Conservation (phyloP, 2,888 invertebrate genomes). For the Cremastinae sp. region DNA sequence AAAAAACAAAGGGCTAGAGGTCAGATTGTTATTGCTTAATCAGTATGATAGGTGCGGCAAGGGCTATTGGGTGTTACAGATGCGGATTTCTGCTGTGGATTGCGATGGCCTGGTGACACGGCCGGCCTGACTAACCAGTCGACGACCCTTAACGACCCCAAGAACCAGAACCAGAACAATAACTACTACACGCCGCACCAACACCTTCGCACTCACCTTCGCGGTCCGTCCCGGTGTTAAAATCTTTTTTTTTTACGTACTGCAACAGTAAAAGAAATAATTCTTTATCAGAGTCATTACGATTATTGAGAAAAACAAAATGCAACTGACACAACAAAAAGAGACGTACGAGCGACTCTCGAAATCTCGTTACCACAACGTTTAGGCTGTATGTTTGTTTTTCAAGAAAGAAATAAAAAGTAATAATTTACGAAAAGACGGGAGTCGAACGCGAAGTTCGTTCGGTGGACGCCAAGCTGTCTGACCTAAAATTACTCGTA, state of each 20-base stretch:
- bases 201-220: slow-evolving; percentile 80
- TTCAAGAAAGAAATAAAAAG: no score
- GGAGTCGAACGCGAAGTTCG: slow-evolving; percentile 49
- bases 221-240: slow-evolving; percentile 77
- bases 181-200: slow-evolving; percentile 79
- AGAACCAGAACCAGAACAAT: slow-evolving; percentile 78
- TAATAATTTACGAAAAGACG: background rate
- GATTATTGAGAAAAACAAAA: slow-evolving; percentile 8
- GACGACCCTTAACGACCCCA: slow-evolving; percentile 74
- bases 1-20: slow-evolving; percentile 48
- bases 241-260: slow-evolving; percentile 47
- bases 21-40: slow-evolving; percentile 41
- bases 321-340: slow-evolving; percentile 34
- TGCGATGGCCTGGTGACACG: slow-evolving; percentile 89
- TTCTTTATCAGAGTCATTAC: slow-evolving; percentile 6
- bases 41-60: slow-evolving; percentile 66
- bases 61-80: slow-evolving; percentile 86
- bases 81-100: slow-evolving; percentile 94
- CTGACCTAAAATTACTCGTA: slow-evolving; percentile 55
- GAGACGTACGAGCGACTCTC: no score
- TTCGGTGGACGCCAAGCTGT: slow-evolving; percentile 59
- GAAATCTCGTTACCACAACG: no score
- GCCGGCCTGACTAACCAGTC: slow-evolving; percentile 79
- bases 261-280: slow-evolving; percentile 35
- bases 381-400: no score